Evolutionary conservation across 2,888 invertebrate species (phyloP), one percentile per base, ranked within the genome.

Genomic region (Tipula helvola): DNA sequence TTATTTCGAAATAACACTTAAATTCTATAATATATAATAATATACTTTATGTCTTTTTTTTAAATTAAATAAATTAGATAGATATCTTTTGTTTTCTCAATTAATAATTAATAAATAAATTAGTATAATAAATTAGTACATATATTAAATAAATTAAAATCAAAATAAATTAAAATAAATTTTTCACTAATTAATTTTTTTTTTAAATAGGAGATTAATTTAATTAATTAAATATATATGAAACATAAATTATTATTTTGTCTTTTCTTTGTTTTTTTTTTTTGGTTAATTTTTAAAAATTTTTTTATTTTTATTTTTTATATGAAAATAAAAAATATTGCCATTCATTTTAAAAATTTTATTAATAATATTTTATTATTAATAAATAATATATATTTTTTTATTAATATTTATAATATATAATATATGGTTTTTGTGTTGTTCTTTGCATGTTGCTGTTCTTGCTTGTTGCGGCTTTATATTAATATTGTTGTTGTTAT

Each of bases 271-370:
- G n/a, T n/a, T 44, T 44, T 52, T 52, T 52, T 52, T 71, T 71
- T 71, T 71, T 71, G 18, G 86, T 86, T 83, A 87, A 86, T 87
- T 86, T 87, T 85, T 84, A 87, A 87, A 87, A 83, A 86, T 36
- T 18, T 86, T 84, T 87, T 87, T 87, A 71, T 71, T 71, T 71
- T 71, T 71, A 71, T 71, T 71, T 71, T 71, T 71, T 71, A 71
- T 71, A 71, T 71, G 71, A 71, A 71, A 71, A 71, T 71, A 71
- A 71, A 88, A 87, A 83, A 87, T 87, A 87, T 87, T 86, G 87
- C 13, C 44, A 86, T 83, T 52, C 86, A 87, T 87, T 86, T 44
- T 86, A 86, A 86, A 86, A 87, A 86, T 16, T 86, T 87, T 87
- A 36, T 87, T 57, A 16, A 18, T 84, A 28, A 47, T 86, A 83